phyloP scores from a whole-genome alignment of 2,888 invertebrate genomes.

The Osedax fenrisi region DNA sequence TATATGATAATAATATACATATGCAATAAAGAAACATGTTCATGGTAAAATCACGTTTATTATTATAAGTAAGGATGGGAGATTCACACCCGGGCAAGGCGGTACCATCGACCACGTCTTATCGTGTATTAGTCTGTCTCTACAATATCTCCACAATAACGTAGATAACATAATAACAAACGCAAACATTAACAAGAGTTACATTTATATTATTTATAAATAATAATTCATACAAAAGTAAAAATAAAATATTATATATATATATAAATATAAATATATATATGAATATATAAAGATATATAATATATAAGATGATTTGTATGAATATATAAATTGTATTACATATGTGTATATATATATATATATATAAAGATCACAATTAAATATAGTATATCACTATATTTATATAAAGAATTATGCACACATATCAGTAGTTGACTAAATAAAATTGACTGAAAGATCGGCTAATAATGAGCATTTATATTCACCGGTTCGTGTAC shows the following conservation, averaged over 20 bases:
- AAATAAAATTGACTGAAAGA: neutral
- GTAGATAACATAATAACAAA: constrained; percentile 3
- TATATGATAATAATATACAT: no score
- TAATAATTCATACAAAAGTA: neutral
- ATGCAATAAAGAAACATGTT: neutral
- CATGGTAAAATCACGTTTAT: neutral
- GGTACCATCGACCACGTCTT: neutral
- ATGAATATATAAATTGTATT: neutral
- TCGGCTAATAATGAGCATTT: no score
- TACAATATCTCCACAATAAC: no score
- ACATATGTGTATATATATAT: neutral
- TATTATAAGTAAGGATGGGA: neutral
- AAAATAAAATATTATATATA: neutral
- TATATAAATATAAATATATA: neutral
- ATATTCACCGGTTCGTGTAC: no score
- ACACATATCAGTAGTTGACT: no score
- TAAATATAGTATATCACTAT: no score
- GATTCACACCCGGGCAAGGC: neutral
- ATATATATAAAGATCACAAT: neutral
- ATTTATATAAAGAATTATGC: no score
- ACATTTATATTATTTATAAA: neutral
- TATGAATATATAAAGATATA: neutral
- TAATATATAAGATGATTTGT: neutral
- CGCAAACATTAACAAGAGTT: constrained; percentile 6
- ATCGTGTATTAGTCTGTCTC: neutral